Evolutionary conservation across 2,113 vertebrate genomes (phyloP).

Genomic region (Vidua chalybeata): DNA sequence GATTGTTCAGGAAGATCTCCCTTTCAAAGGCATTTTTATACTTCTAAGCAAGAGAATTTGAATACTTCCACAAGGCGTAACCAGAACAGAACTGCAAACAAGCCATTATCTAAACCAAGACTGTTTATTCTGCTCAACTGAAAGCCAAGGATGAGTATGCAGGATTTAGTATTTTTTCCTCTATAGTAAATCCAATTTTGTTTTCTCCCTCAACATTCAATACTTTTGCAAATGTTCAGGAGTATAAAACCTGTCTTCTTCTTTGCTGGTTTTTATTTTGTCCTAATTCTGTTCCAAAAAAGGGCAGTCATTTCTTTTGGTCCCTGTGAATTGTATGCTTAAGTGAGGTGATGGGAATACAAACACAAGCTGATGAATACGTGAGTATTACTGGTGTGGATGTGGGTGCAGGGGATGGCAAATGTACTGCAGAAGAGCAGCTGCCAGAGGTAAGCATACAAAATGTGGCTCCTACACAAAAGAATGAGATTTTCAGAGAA

Average conservation of each 20-base stretch:
- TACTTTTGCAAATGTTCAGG: neutral
- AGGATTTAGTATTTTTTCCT: neutral
- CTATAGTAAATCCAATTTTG: neutral
- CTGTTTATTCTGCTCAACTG: neutral
- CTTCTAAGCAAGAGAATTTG: neutral
- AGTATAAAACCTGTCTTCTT: neutral
- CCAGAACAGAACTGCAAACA: neutral
- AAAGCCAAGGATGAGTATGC: neutral
- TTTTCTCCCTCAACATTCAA: neutral
- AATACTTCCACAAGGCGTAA: neutral
- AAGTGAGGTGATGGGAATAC: neutral
- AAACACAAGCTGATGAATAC: neutral
- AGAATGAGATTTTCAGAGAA: slow-evolving; percentile 68
- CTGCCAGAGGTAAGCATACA: slow-evolving; percentile 55
- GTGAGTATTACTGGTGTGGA: neutral
- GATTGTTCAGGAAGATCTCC: neutral
- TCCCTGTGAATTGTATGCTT: neutral
- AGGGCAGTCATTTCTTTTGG: neutral
- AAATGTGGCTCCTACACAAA: slow-evolving; percentile 45
- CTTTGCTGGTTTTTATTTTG: neutral
- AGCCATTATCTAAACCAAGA: neutral
- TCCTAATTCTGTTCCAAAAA: neutral
- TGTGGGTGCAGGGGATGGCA: neutral
- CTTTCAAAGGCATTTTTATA: slow-evolving; percentile 21
- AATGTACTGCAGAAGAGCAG: slow-evolving; percentile 2